phyloP scores from a whole-genome alignment of 2,888 invertebrate genomes.

The Morpho helenor region DNA sequence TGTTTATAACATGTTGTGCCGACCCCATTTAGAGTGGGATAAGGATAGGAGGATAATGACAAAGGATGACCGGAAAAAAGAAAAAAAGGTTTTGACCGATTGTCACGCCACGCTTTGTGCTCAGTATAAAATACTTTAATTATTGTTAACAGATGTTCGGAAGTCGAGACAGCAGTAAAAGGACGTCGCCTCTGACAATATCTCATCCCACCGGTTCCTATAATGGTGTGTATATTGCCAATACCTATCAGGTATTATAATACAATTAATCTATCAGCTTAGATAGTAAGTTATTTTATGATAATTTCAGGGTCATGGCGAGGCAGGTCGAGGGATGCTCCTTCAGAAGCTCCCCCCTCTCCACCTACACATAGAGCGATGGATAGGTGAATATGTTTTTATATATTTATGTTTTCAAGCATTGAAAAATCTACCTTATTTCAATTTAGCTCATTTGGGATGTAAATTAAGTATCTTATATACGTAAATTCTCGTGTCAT shows the following conservation, averaged over 20 bases:
- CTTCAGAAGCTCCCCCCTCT: slow-evolving; percentile 53
- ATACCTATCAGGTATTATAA: too few species aligned
- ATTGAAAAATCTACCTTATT: too few species aligned
- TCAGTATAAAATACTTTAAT: neutral
- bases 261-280: too few species aligned
- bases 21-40: too few species aligned
- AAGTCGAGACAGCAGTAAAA: slow-evolving; percentile 71
- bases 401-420: too few species aligned
- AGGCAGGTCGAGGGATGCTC: slow-evolving; percentile 43
- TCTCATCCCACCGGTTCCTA: slow-evolving; percentile 72
- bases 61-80: too few species aligned
- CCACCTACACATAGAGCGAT: slow-evolving; percentile 56
- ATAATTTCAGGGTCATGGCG: slow-evolving; percentile 58
- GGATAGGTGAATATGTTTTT: slow-evolving; percentile 49
- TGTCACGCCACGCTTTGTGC: neutral
- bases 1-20: too few species aligned
- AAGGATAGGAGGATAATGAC: too few species aligned
- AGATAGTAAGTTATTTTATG: neutral
- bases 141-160: slow-evolving; percentile 48
- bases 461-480: too few species aligned
- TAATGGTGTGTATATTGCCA: slow-evolving; percentile 45
- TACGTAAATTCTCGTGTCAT: too few species aligned
- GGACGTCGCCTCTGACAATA: slow-evolving; percentile 73
- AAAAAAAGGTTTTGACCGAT: neutral
- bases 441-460: too few species aligned